These are phyloP conservation scores for Apamea sordens DNA, from an alignment of 2,888 invertebrate genomes.

Conservation along the genomic window DNA sequence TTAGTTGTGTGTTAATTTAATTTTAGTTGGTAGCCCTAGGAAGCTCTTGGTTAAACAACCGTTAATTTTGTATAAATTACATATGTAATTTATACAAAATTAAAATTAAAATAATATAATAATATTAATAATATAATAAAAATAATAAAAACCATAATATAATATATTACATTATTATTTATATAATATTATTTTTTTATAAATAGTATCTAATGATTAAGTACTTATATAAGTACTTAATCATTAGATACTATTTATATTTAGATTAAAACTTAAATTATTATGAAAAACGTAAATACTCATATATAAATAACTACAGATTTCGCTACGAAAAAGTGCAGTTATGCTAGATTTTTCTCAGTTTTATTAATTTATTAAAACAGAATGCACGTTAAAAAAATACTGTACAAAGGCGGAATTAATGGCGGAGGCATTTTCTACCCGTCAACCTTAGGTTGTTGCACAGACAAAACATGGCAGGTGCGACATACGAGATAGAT, in stretches of 20 bases:
- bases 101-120: no score
- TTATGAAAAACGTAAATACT: not conserved
- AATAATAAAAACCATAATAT: no score
- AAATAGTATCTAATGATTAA: no score
- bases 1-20: constrained; percentile 41
- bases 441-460: not conserved
- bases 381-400: no score
- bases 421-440: no score
- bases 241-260: not conserved
- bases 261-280: not conserved
- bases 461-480: not conserved
- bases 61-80: not conserved
- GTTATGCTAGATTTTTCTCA: not conserved
- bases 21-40: constrained; percentile 15
- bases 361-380: no score
- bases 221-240: not conserved
- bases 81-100: no score
- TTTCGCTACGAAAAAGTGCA: not conserved
- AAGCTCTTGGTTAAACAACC: not conserved
- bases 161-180: no score
- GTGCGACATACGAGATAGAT: not conserved
- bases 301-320: not conserved
- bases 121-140: no score
- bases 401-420: no score
- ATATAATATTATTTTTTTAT: no score